Evolutionary conservation across 2,888 invertebrate species (phyloP).

Genomic region (Aricia artaxerxes): DNA sequence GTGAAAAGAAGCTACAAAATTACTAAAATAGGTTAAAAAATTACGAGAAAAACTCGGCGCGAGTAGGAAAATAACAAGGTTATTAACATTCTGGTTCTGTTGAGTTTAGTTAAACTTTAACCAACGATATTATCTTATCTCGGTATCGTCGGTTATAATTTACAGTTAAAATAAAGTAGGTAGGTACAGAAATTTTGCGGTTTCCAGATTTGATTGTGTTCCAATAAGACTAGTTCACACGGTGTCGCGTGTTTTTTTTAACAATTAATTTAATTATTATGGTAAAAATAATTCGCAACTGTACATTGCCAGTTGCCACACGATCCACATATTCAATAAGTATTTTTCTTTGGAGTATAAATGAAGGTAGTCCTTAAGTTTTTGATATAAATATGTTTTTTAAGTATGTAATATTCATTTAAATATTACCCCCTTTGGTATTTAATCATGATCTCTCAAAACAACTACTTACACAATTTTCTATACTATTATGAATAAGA

Average conservation of each 20-base stretch:
- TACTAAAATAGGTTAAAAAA: conserved; percentile 16
- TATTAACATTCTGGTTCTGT: conserved; percentile 7
- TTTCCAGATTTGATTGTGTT: background rate
- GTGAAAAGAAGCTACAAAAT: background rate
- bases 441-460: too few species aligned
- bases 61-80: conserved; percentile 27
- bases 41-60: background rate
- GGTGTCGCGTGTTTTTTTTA: background rate
- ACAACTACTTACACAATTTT: too few species aligned
- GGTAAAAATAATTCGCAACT: background rate
- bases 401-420: too few species aligned
- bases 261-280: background rate
- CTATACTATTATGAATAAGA: too few species aligned
- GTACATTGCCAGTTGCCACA: background rate
- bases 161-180: background rate
- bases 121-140: conserved; percentile 26
- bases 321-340: background rate
- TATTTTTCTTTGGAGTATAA: too few species aligned
- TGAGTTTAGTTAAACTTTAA: conserved; percentile 16
- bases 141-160: conserved; percentile 12
- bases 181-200: background rate
- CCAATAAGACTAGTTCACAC: conserved; percentile 14
- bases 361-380: too few species aligned
- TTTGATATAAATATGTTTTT: too few species aligned
- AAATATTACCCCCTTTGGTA: too few species aligned